Conservation (phyloP, 1,140 invertebrate species). For the Cyclina sinensis region DNA sequence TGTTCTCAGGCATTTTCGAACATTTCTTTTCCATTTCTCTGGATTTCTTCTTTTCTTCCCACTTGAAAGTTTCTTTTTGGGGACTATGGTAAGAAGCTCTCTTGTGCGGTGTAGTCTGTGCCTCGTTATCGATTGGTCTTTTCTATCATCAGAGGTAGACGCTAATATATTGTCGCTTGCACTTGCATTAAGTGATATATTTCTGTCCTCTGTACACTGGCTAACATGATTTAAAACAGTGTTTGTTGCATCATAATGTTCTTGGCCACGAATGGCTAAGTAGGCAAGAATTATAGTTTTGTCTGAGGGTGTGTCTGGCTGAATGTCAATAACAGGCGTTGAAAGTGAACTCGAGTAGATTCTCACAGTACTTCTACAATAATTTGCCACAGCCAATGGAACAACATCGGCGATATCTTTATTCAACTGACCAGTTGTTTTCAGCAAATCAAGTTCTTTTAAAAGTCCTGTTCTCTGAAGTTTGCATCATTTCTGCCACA, state of each 20-base stretch:
- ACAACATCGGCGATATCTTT: neutral
- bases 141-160: too few relatives aligned
- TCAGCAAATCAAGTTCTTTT: constrained; percentile 16
- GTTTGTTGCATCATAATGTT: constrained; percentile 41
- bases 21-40: constrained; percentile 39
- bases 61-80: constrained; percentile 29
- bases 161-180: too few relatives aligned
- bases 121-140: too few relatives aligned
- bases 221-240: too few relatives aligned
- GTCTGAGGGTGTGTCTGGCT: neutral
- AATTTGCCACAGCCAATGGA: constrained; percentile 9
- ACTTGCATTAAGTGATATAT: too few relatives aligned
- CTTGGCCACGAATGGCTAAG: neutral
- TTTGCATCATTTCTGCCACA: too few relatives aligned
- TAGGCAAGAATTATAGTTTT: neutral
- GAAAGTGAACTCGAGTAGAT: constrained; percentile 33
- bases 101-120: constrained; percentile 12
- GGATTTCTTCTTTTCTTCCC: constrained; percentile 42
- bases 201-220: neutral
- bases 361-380: neutral
- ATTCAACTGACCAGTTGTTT: neutral
- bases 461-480: too few relatives aligned
- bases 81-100: constrained; percentile 28
- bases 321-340: constrained; percentile 32
- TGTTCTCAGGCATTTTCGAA: neutral